These are phyloP conservation scores for Cryptocheilus praepositus DNA, from an alignment of 2,888 invertebrate genomes.

Conservation along the genomic window DNA sequence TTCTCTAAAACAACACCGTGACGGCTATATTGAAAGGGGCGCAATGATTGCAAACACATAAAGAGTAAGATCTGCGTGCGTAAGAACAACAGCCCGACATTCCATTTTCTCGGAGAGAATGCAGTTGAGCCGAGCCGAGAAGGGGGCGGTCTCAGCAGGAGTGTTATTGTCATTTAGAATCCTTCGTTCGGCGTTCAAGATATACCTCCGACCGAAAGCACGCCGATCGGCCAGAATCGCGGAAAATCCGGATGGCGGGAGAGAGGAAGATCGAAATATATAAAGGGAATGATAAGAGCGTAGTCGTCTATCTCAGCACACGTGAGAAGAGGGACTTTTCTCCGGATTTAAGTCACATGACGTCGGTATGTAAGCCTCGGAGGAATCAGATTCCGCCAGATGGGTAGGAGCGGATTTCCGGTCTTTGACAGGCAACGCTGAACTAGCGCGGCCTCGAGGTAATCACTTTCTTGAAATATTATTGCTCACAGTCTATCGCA, in stretches of 20 bases:
- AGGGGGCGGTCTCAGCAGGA: not conserved
- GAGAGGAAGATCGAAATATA: not conserved
- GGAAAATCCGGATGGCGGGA: slow-evolving; percentile 10
- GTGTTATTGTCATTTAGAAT: slow-evolving; percentile 22
- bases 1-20: too few relatives aligned
- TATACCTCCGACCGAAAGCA: slow-evolving; percentile 7
- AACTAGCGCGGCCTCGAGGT: slow-evolving; percentile 15
- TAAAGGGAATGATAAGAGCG: slow-evolving; percentile 12
- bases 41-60: too few relatives aligned
- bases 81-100: too few relatives aligned
- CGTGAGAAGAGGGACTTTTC: slow-evolving; percentile 29
- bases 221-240: slow-evolving; percentile 22
- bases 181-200: slow-evolving; percentile 16
- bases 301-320: slow-evolving; percentile 23
- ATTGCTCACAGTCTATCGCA: too few relatives aligned
- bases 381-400: slow-evolving; percentile 19
- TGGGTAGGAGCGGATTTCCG: slow-evolving; percentile 16
- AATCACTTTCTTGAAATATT: slow-evolving; percentile 12
- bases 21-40: too few relatives aligned
- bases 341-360: slow-evolving; percentile 38
- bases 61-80: too few relatives aligned
- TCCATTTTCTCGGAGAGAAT: too few relatives aligned
- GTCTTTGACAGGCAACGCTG: slow-evolving; percentile 25
- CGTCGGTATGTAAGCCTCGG: slow-evolving; percentile 26
- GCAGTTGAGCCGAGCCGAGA: too few relatives aligned